Evolutionary conservation across 2,888 invertebrate species (phyloP), one percentile per base, ranked within the genome.

Genomic region (Balanococcus diminutus): DNA sequence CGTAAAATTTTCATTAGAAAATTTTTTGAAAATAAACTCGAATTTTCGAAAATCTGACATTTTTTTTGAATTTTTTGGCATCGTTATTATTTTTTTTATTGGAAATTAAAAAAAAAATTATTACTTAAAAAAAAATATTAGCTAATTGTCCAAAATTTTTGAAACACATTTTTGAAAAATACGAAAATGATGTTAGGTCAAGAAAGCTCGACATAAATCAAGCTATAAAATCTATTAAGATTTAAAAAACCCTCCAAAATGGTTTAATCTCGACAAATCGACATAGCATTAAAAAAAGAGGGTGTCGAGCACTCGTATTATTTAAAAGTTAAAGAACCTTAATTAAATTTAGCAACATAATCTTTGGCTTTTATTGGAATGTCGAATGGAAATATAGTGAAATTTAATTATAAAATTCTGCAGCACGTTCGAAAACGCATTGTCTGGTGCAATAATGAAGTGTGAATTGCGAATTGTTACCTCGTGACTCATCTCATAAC

Each of bases 291-390:
- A 67, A 36, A 79, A 36, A 67, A 79, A 36, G 19, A 19, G 19
- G 36, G 25, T 8, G 8, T 36, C 19, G 8, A 19, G n/a, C n/a
- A n/a, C n/a, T n/a, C n/a, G 75, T 79, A 22, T 36, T 22, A 72
- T 67, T 75, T 32, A 79, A 19, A 79, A 36, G 75, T 79, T 79
- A 36, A 79, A 79, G 75, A 79, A 79, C 46, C 79, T 85, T 85
- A 79, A 85, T 85, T 85, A 85, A 85, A 85, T 85, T 85, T 85
- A 75, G 85, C 51, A 79, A 85, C 85, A 85, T 85, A 85, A 85
- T 85, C 85, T 22, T 79, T n/a, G 46, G 85, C 39, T 85, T 72
- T 85, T 85, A 85, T 85, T 85, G 85, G 85, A 85, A 85, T 85
- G 85, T 79, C 85, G 46, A 46, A 28, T 85, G 46, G 75, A 31